Evolutionary conservation across 2,888 invertebrate species (phyloP).

Genomic region (Trachelus iudaicus): DNA sequence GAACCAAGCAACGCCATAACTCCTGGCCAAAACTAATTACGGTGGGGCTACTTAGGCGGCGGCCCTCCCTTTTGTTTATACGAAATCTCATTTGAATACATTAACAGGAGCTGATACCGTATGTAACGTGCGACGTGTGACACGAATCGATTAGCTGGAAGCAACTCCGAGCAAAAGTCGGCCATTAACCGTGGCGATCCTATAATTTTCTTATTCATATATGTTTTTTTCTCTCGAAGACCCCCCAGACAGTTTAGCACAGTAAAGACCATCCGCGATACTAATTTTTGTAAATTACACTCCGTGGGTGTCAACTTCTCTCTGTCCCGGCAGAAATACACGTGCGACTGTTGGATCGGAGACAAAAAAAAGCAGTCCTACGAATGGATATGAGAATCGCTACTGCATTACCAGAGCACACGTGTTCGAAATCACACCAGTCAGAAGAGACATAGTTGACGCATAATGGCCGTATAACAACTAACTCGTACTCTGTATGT

Average conservation of each 20-base stretch:
- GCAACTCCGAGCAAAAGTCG: not conserved
- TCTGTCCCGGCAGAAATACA: not conserved
- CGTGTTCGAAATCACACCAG: slow-evolving; percentile 4
- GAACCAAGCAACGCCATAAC: slow-evolving; percentile 36
- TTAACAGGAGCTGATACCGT: slow-evolving; percentile 27
- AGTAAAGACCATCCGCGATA: not conserved
- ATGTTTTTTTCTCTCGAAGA: not conserved
- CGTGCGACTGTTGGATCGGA: not conserved
- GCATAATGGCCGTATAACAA: slow-evolving; percentile 17
- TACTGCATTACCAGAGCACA: not conserved
- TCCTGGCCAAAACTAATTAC: slow-evolving; percentile 55
- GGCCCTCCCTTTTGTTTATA: slow-evolving; percentile 47
- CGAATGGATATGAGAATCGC: not conserved
- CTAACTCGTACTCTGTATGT: slow-evolving; percentile 19
- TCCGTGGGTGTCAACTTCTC: not conserved
- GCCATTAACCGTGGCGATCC: not conserved
- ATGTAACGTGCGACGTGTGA: slow-evolving; percentile 5
- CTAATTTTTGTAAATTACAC: not conserved
- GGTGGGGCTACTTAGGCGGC: slow-evolving; percentile 47
- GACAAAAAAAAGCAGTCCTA: not conserved
- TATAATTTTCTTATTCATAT: not conserved
- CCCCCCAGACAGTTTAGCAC: not conserved
- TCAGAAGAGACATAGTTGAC: not conserved
- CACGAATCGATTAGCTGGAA: slow-evolving; percentile 21
- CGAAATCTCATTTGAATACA: slow-evolving; percentile 53